These are phyloP conservation scores for Stenurella melanura DNA, from an alignment of 2,888 invertebrate species.

Conservation along the genomic window DNA sequence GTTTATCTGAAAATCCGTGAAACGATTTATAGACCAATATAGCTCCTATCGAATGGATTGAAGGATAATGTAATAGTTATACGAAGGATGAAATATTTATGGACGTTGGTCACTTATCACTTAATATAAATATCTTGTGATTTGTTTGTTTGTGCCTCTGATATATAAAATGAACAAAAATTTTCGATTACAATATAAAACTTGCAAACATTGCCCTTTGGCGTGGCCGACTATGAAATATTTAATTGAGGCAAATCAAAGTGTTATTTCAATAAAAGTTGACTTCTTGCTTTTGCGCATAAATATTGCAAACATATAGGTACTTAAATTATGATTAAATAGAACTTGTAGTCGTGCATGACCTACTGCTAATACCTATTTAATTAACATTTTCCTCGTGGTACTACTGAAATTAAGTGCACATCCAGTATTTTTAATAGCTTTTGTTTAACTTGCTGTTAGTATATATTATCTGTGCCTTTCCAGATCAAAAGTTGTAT, in stretches of 20 bases:
- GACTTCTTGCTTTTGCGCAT: no score
- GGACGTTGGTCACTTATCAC: constrained; percentile 56
- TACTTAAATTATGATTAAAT: no score
- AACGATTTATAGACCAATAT: constrained; percentile 67
- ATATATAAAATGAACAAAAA: neutral
- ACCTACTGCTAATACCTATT: no score
- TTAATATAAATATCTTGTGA: constrained; percentile 51
- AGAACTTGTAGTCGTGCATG: no score
- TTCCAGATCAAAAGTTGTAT: no score
- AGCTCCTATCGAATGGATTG: constrained; percentile 65
- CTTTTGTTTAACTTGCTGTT: no score
- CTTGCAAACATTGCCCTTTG: neutral
- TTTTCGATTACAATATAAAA: neutral
- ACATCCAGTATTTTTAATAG: no score
- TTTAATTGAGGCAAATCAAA: neutral
- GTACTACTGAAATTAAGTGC: no score
- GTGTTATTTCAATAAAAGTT: neutral
- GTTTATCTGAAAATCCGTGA: constrained; percentile 66
- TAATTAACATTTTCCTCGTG: no score
- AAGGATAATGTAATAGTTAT: constrained; percentile 67
- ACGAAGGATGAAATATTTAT: constrained; percentile 67
- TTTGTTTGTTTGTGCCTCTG: constrained; percentile 40
- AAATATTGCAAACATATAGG: no score
- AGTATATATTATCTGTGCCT: no score
- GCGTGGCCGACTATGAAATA: neutral